Conservation (phyloP, 1,140 invertebrate species). For the Physella acuta region DNA sequence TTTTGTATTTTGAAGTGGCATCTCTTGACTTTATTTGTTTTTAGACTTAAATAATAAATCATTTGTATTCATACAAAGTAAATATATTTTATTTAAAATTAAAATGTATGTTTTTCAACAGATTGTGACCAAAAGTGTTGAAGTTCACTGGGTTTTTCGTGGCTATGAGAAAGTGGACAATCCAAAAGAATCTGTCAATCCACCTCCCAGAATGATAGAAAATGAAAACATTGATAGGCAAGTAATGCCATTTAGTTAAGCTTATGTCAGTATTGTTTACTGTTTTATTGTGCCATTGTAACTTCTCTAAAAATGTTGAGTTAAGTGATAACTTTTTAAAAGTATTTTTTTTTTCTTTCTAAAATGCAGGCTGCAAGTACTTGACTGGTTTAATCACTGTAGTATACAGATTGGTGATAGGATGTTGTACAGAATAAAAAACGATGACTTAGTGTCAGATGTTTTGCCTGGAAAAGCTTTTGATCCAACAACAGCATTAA, state of each 20-base stretch:
- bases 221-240: constrained; percentile 74
- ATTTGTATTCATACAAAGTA: too few species aligned
- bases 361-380: constrained; percentile 69
- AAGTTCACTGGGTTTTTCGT: constrained; percentile 80
- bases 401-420: constrained; percentile 85
- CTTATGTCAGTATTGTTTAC: background rate
- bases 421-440: constrained; percentile 70
- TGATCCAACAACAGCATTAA: constrained; percentile 10
- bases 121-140: constrained; percentile 68
- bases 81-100: too few species aligned
- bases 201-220: constrained; percentile 67
- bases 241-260: constrained; percentile 3
- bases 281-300: background rate
- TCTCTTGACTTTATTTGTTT: too few species aligned
- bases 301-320: too few species aligned
- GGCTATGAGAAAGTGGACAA: constrained; percentile 43
- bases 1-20: too few species aligned
- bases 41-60: too few species aligned
- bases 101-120: too few species aligned
- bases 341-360: background rate
- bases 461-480: constrained; percentile 7
- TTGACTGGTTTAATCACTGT: constrained; percentile 86
- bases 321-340: too few species aligned
- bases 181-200: constrained; percentile 57
- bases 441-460: constrained; percentile 58